Evolutionary conservation across 2,888 invertebrate species (phyloP).

Genomic region (Epinotia brunnichana): DNA sequence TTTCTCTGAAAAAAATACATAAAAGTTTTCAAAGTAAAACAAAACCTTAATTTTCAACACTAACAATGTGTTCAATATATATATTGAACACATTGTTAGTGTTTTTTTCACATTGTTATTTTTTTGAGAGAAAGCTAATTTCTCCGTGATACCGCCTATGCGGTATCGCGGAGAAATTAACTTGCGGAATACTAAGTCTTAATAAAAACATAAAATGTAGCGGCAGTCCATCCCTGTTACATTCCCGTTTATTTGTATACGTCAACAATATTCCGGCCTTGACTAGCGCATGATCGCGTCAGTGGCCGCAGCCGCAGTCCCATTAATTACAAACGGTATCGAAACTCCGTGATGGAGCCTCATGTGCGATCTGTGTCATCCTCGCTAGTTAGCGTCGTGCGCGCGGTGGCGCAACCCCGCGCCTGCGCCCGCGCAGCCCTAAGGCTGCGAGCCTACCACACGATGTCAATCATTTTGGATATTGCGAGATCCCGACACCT

Average conservation of each 20-base stretch:
- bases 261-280: slow-evolving; percentile 14
- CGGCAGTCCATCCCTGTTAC: background rate
- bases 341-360: slow-evolving; percentile 60
- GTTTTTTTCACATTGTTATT: no score
- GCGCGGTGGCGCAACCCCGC: slow-evolving; percentile 52
- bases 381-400: slow-evolving; percentile 64
- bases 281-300: slow-evolving; percentile 32
- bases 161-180: no score
- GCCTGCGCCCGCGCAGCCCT: slow-evolving; percentile 25
- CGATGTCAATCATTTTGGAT: slow-evolving; percentile 1
- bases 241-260: background rate
- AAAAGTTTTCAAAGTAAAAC: no score
- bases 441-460: slow-evolving; percentile 28
- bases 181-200: no score
- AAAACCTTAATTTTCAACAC: no score
- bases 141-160: no score
- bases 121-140: no score
- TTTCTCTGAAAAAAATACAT: no score
- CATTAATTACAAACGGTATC: slow-evolving; percentile 53
- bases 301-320: slow-evolving; percentile 15
- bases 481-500: slow-evolving; percentile 7
- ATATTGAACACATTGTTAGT: no score
- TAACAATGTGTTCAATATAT: no score
- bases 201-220: background rate
- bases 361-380: slow-evolving; percentile 63